phyloP scores from a whole-genome alignment of 1,140 invertebrate genomes.

The Venustaconcha ellipsiformis region DNA sequence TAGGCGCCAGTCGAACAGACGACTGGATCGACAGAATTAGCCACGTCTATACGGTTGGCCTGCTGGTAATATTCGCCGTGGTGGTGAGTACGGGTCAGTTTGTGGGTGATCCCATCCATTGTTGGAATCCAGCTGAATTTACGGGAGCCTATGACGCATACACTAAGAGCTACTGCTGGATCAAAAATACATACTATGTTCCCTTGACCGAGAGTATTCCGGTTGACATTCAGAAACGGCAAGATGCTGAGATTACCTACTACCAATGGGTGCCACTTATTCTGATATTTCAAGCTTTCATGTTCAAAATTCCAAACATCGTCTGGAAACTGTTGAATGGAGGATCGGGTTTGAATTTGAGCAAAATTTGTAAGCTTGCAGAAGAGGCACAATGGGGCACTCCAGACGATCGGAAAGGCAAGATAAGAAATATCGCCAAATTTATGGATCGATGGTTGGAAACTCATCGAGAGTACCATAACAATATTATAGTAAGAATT shows the following conservation, averaged over 20 bases:
- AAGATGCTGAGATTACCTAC: constrained; percentile 79
- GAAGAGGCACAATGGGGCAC: constrained; percentile 57
- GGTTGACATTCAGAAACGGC: constrained; percentile 33
- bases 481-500: constrained; percentile 44
- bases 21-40: constrained; percentile 57
- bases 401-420: constrained; percentile 44
- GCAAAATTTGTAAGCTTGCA: constrained; percentile 76
- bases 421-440: constrained; percentile 47
- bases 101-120: constrained; percentile 64
- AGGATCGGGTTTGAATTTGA: constrained; percentile 51
- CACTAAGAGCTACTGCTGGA: constrained; percentile 67
- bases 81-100: constrained; percentile 63
- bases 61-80: constrained; percentile 54
- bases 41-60: constrained; percentile 56
- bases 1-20: constrained; percentile 51
- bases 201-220: constrained; percentile 69
- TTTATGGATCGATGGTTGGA: constrained; percentile 56
- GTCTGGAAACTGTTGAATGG: constrained; percentile 58
- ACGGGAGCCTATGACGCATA: constrained; percentile 53
- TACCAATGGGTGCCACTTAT: constrained; percentile 98
- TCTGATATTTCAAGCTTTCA: constrained; percentile 90
- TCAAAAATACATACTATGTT: constrained; percentile 70
- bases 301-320: constrained; percentile 92
- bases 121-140: constrained; percentile 65
- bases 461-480: constrained; percentile 42